Conservation (phyloP, 1,140 invertebrate species). For the Zaprionus africanus region DNA sequence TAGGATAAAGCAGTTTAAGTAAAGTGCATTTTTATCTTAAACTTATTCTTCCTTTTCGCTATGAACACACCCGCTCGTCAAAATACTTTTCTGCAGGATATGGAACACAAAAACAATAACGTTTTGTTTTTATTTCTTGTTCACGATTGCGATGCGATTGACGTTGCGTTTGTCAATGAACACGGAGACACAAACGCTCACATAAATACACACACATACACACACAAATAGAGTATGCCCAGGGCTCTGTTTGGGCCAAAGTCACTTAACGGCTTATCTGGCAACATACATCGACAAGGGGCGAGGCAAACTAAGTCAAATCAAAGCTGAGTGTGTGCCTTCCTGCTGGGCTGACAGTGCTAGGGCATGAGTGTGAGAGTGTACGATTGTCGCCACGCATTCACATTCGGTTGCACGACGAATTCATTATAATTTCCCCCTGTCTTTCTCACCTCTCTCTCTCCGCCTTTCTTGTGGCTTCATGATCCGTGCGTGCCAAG, state of each 20-base stretch:
- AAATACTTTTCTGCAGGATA: constrained; percentile 3
- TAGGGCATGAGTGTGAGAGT: constrained; percentile 30
- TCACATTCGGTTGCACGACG: constrained; percentile 64
- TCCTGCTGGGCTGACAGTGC: neutral
- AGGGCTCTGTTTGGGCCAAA: constrained; percentile 54
- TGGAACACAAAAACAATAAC: constrained; percentile 26
- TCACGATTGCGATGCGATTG: constrained; percentile 41
- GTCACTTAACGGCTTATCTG: constrained; percentile 78
- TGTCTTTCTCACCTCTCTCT: neutral
- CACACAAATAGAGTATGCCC: constrained; percentile 15
- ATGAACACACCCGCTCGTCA: neutral
- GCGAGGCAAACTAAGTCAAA: constrained; percentile 61
- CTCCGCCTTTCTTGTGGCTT: constrained; percentile 36
- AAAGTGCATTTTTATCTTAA: neutral
- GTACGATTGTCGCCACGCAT: constrained; percentile 40
- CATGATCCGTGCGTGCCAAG: constrained; percentile 70
- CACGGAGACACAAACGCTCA: neutral
- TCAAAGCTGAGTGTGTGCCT: constrained; percentile 40
- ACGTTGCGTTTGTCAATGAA: constrained; percentile 16
- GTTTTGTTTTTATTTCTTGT: constrained; percentile 59
- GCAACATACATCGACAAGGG: constrained; percentile 40
- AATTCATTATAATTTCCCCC: constrained; percentile 76
- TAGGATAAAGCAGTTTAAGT: no score
- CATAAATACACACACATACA: neutral
- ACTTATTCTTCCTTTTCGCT: no score